Conservation (phyloP, 2,113 vertebrate genomes). For the Dromiciops gliroides region DNA sequence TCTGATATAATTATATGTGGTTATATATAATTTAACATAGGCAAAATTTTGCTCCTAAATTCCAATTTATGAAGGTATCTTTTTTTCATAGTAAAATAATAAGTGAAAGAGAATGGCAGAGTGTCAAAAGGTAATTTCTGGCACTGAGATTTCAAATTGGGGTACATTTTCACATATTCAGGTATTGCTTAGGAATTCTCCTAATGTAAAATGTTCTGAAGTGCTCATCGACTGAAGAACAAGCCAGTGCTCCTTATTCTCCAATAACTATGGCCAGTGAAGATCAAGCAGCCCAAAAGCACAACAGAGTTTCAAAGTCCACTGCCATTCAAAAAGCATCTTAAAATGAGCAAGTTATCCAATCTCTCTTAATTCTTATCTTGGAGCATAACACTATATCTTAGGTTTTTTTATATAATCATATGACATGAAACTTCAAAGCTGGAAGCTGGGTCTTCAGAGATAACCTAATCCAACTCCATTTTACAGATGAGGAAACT, state of each 20-base stretch:
- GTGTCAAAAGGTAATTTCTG: not conserved
- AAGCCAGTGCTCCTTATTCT: not conserved
- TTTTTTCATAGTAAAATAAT: not conserved
- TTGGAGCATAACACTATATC: not conserved
- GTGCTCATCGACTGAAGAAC: not conserved
- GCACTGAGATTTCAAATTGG: not conserved
- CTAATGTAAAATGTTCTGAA: not conserved
- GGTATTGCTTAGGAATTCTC: not conserved
- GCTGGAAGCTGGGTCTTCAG: not conserved
- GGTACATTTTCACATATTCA: not conserved
- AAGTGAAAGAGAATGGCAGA: not conserved
- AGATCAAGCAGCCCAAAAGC: not conserved
- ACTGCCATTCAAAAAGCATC: not conserved
- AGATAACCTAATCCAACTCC: not conserved
- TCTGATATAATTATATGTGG: too few species aligned
- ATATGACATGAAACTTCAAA: not conserved
- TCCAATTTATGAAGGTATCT: too few species aligned
- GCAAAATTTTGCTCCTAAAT: too few species aligned
- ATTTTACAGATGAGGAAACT: not conserved
- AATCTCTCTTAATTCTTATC: not conserved
- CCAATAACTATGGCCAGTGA: not conserved
- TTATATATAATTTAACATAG: too few species aligned
- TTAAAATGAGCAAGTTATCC: not conserved
- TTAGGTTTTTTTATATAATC: not conserved
- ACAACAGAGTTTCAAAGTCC: not conserved